These are phyloP conservation scores for Tragelaphus oryx DNA, from an alignment of 2,797 vertebrate genomes.

Conservation along the genomic window DNA sequence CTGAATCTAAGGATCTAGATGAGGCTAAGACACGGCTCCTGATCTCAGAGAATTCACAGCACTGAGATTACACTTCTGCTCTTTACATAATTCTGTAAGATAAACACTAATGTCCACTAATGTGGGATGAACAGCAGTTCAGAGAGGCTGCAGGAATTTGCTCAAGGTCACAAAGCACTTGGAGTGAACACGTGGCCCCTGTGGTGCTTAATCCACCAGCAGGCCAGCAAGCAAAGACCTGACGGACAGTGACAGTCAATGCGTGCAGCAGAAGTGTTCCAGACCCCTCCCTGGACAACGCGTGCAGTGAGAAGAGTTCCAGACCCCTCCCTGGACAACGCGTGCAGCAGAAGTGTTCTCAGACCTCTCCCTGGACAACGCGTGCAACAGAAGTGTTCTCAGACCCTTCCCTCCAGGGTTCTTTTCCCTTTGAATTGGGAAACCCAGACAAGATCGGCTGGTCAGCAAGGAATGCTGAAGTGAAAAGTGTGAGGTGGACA, in stretches of 20 bases:
- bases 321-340: no score
- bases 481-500: no score
- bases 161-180: background rate
- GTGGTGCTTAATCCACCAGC: accelerated
- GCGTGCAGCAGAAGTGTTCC: no score
- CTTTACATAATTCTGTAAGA: background rate
- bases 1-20: background rate
- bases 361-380: background rate
- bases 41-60: background rate
- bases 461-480: background rate
- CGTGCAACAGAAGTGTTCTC: background rate
- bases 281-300: no score
- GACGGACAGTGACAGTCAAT: accelerated
- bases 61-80: background rate
- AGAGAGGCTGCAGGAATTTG: background rate
- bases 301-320: no score
- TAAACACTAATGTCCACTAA: background rate
- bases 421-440: background rate
- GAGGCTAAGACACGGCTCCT: background rate
- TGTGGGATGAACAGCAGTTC: background rate
- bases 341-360: no score
- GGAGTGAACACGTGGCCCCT: background rate
- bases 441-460: background rate
- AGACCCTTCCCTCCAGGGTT: background rate
- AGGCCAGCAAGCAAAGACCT: background rate